Percentiles rank a stretch among this genome's conserved stretches.
phyloP scores from a whole-genome alignment of 2,113 vertebrate genomes.

The Corythoichthys haematopterus region DNA sequence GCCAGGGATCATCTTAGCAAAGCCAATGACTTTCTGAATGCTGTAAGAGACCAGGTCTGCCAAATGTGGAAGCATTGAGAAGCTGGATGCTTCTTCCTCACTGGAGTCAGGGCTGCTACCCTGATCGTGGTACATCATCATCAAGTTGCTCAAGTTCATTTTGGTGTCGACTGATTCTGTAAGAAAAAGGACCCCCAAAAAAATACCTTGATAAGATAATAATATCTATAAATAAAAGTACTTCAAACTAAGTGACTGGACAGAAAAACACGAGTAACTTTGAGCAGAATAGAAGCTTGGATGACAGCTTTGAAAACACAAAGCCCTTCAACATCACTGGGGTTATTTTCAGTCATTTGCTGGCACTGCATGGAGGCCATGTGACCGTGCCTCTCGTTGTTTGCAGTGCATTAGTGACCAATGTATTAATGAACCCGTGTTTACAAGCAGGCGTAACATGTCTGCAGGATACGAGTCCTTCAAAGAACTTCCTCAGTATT shows the following conservation, averaged over 20 bases:
- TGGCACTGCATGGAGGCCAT: slow-evolving; percentile 20
- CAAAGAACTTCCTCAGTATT: slow-evolving; percentile 28
- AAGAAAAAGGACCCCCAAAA: background rate
- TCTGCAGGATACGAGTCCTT: slow-evolving; percentile 23
- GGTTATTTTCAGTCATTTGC: slow-evolving; percentile 28
- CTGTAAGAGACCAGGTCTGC: slow-evolving; percentile 96
- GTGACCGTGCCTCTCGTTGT: slow-evolving; percentile 21
- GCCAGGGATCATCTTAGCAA: slow-evolving; percentile 96
- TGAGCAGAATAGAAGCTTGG: slow-evolving; percentile 18
- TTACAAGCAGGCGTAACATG: slow-evolving; percentile 41
- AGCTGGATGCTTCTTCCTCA: slow-evolving; percentile 66
- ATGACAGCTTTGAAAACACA: slow-evolving; percentile 22
- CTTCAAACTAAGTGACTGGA: background rate
- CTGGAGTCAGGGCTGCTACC: slow-evolving; percentile 72
- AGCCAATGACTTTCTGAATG: slow-evolving; percentile 96
- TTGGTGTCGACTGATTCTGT: slow-evolving; percentile 76
- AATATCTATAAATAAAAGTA: background rate
- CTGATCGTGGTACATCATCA: slow-evolving; percentile 76
- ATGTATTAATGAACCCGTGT: slow-evolving; percentile 47
- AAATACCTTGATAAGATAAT: background rate
- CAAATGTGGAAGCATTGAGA: slow-evolving; percentile 93
- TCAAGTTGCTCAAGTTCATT: slow-evolving; percentile 76
- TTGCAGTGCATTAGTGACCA: slow-evolving; percentile 33
- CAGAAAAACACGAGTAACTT: background rate
- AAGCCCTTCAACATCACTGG: slow-evolving; percentile 17